phyloP scores from a whole-genome alignment of 2,797 vertebrate species.

The Hydrophis major region DNA sequence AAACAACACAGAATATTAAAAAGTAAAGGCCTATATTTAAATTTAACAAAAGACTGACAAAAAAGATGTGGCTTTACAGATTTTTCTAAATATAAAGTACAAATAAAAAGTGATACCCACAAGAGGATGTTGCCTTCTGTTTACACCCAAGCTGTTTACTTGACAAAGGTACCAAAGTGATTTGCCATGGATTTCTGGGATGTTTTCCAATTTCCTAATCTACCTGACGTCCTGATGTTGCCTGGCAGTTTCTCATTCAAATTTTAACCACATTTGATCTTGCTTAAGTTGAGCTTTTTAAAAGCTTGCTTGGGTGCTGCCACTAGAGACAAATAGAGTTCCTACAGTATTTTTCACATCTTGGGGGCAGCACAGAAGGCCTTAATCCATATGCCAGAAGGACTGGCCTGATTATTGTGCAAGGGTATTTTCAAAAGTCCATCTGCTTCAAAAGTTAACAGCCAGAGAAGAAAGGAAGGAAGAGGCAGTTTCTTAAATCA shows the following conservation, averaged over 20 bases:
- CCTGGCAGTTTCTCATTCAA: background rate
- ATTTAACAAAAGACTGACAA: background rate
- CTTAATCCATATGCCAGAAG: background rate
- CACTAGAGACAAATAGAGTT: background rate
- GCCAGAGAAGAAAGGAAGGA: background rate
- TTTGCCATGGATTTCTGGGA: background rate
- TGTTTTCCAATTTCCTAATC: background rate
- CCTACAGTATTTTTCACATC: background rate
- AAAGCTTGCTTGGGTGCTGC: background rate
- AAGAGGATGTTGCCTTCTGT: background rate
- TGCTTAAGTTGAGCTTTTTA: background rate
- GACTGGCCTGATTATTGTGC: background rate
- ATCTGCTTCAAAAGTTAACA: background rate
- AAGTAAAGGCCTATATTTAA: background rate
- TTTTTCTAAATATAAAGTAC: background rate
- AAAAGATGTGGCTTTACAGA: background rate
- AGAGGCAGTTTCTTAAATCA: background rate
- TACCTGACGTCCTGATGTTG: background rate
- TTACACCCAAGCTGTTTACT: background rate
- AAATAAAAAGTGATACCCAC: background rate
- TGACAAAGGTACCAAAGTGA: background rate
- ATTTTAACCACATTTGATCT: background rate
- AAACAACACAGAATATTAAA: background rate
- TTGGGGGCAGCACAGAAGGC: background rate
- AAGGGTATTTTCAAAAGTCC: background rate